These are phyloP conservation scores for Orestias chungarensis DNA, from an alignment of 2,797 vertebrate genomes.

Conservation along the genomic window DNA sequence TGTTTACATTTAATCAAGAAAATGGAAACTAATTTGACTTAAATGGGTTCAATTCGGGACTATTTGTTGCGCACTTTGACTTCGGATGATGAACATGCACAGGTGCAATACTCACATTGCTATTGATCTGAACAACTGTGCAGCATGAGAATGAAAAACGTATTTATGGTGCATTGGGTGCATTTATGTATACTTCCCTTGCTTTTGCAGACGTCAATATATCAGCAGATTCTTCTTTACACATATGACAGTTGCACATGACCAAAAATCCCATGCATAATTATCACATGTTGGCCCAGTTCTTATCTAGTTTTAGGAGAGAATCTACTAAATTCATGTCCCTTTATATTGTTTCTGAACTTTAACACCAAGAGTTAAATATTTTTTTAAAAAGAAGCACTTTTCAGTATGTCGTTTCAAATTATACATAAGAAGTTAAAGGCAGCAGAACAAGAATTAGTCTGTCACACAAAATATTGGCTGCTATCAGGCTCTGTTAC, in stretches of 20 bases:
- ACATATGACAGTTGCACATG: not conserved
- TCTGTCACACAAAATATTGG: not conserved
- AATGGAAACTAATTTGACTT: not conserved
- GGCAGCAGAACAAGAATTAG: not conserved
- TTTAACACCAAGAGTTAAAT: not conserved
- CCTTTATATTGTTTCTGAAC: not conserved
- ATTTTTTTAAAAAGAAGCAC: not conserved
- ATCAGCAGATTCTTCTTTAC: not conserved
- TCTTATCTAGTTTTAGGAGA: not conserved
- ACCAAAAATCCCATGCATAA: not conserved
- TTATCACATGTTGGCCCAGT: not conserved
- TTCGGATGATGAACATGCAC: too few species aligned
- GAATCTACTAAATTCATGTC: not conserved
- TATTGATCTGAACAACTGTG: not conserved
- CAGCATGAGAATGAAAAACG: not conserved
- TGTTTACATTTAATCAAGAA: conserved; percentile 3
- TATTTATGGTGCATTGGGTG: not conserved
- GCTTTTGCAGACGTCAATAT: not conserved
- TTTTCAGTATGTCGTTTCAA: not conserved
- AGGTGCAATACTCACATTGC: too few species aligned
- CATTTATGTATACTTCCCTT: not conserved
- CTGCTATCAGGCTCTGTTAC: not conserved
- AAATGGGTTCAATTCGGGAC: too few species aligned
- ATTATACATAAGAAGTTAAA: not conserved
- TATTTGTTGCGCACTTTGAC: too few species aligned